A percentile compares a stretch with the other conserved stretches of the same genome.
Evolutionary conservation across 1,140 invertebrate genomes (phyloP).

Genomic region (Apis cerana): DNA sequence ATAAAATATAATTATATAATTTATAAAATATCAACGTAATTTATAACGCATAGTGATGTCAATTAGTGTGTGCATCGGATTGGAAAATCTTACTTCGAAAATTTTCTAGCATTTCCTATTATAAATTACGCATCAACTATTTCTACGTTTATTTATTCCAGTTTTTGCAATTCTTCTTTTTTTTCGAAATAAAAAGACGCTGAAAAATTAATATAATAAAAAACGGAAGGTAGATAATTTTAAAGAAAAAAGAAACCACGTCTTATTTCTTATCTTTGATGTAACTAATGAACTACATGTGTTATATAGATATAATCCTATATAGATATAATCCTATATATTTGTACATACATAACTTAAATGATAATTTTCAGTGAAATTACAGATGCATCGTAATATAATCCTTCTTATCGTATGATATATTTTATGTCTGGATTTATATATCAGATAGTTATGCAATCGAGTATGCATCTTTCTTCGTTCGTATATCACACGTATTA

Average conservation of each 20-base stretch:
- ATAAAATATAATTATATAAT: too few relatives aligned
- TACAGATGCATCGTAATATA: not conserved
- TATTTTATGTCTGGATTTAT: not conserved
- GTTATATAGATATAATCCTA: not conserved
- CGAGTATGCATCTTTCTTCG: not conserved
- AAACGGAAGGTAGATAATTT: not conserved
- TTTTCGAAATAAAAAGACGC: too few relatives aligned
- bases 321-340: not conserved
- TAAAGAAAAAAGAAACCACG: too few relatives aligned
- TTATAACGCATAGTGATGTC: too few relatives aligned
- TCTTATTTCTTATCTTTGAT: not conserved
- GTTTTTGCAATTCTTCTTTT: too few relatives aligned
- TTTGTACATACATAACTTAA: not conserved
- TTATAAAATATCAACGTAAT: too few relatives aligned
- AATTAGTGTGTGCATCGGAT: too few relatives aligned
- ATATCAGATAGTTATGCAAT: conserved; percentile 21
- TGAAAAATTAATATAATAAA: too few relatives aligned
- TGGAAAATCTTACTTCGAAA: too few relatives aligned
- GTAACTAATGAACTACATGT: not conserved
- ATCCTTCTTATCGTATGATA: not conserved
- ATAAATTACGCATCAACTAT: too few relatives aligned
- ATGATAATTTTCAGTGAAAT: not conserved
- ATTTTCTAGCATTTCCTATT: too few relatives aligned
- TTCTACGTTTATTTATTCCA: too few relatives aligned
- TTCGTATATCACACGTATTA: not conserved